These are phyloP conservation scores for Meandrina meandrites DNA, from an alignment of 92 coral and sea anemone genomes.

Conservation along the genomic window DNA sequence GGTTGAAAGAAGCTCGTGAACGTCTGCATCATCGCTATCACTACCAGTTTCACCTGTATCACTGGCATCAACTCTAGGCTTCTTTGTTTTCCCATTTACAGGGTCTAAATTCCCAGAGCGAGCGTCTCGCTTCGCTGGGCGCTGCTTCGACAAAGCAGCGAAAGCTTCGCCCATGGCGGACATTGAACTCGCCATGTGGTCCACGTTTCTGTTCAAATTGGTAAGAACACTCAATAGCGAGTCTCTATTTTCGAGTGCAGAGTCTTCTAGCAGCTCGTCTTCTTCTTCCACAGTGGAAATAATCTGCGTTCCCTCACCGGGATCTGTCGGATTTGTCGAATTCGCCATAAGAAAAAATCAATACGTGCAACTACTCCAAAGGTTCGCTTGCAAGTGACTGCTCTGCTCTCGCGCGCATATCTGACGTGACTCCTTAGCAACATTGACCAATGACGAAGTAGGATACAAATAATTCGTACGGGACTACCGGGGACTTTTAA, in stretches of 20 bases:
- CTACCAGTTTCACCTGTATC: background rate
- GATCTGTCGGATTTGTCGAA: no score
- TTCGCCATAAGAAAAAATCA: no score
- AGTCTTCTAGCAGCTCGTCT: background rate
- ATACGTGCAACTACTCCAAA: no score
- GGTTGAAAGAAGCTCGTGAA: background rate
- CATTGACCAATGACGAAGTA: no score
- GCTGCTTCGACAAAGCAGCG: slow-evolving; percentile 14
- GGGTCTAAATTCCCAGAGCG: slow-evolving; percentile 38
- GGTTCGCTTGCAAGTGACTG: no score
- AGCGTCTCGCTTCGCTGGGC: slow-evolving; percentile 39
- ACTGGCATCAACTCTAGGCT: background rate
- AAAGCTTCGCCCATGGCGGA: slow-evolving; percentile 31
- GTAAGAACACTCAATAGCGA: no score
- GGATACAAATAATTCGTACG: no score
- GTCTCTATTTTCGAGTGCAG: slow-evolving; percentile 11
- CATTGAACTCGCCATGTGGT: slow-evolving; percentile 23
- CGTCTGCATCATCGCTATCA: background rate
- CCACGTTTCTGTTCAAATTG: slow-evolving; percentile 29
- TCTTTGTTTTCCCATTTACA: no score
- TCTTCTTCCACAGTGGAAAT: background rate
- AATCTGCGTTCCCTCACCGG: background rate
- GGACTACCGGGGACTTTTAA: no score
- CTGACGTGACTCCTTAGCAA: no score
- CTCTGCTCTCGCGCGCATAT: no score